Base-by-base conservation (phyloP, 1,140 invertebrate species). In the Drosophila novamexicana region DNA sequence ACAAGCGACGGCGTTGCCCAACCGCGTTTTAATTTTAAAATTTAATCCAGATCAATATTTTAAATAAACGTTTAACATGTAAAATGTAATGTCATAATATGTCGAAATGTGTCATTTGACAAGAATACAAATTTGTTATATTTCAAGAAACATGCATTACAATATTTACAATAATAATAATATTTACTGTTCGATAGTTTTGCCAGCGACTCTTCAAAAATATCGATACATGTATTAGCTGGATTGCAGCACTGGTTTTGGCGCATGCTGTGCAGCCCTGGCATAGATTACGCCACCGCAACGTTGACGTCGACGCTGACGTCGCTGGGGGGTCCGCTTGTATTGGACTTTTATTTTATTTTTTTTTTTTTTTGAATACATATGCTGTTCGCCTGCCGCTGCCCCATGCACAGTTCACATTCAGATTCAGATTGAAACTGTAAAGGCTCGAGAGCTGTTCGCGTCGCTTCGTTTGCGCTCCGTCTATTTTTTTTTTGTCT, bases 351-450 rank as follows among this genome's bases (percentile, higher is more conserved):
- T 10, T 18, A 10, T 57, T 57, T 39, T 67, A 14, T 14, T 45
- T 56, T 67, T 49, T 45, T 56, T 67, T 49, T 18, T 18, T 18
- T 18, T 18, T 1, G 18, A 18, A 1, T 18, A 49, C 47, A 49
- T 49, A 18, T 70, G 52, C 29, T 39, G 36, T 42, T 56, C 52
- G 59, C 49, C 67, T 72, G 63, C 53, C 75, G 72, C 54, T 77
- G 66, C 66, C 75, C 75, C 75, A 77, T 77, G 75, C 71, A 75
- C 65, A 77, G 75, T 75, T 76, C 52, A 52, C 67, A 67, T 32
- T 77, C 64, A 77, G 77, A 67, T 32, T 77, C 64, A 77, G 77
- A 77, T 74, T 77, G 61, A 73, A 79, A 79, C 61, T 79, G 77
- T 64, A 79, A 66, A 61, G 61, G 70, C 34, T 77, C 74, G 64